Evolutionary conservation across 92 coral and sea anemone genomes (phyloP).

Genomic region (Phenganax subtilis): DNA sequence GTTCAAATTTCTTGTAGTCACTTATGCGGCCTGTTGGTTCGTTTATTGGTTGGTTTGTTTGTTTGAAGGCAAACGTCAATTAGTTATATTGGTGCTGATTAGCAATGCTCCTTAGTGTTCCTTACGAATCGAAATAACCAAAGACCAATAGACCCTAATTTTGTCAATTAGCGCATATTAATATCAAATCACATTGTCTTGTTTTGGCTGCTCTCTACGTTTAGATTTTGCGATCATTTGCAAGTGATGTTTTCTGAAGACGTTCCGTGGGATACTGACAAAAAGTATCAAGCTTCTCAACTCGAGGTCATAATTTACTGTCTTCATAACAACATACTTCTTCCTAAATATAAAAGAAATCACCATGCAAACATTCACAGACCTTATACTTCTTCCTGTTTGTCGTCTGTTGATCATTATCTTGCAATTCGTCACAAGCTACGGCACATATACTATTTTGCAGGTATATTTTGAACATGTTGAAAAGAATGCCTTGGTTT

Average conservation of each 20-base stretch:
- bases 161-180: too few species aligned
- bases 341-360: too few species aligned
- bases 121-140: too few species aligned
- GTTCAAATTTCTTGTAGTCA: neutral
- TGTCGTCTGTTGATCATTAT: neutral
- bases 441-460: too few species aligned
- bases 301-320: constrained; percentile 57
- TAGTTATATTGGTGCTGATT: too few species aligned
- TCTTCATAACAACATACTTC: neutral
- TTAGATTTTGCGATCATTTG: constrained; percentile 75
- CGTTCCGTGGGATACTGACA: constrained; percentile 79
- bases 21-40: neutral
- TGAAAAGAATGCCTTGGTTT: constrained; percentile 49
- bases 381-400: neutral
- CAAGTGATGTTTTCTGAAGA: constrained; percentile 70
- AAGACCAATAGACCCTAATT: too few species aligned
- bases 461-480: constrained; percentile 72
- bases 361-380: neutral
- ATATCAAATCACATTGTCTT: too few species aligned
- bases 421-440: neutral
- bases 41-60: neutral
- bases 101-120: too few species aligned
- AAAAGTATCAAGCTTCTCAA: constrained; percentile 56
- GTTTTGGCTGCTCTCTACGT: neutral
- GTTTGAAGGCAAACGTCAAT: neutral